Evolutionary conservation across 2,113 vertebrate genomes (phyloP).

Genomic region (Actenoides hombroni): DNA sequence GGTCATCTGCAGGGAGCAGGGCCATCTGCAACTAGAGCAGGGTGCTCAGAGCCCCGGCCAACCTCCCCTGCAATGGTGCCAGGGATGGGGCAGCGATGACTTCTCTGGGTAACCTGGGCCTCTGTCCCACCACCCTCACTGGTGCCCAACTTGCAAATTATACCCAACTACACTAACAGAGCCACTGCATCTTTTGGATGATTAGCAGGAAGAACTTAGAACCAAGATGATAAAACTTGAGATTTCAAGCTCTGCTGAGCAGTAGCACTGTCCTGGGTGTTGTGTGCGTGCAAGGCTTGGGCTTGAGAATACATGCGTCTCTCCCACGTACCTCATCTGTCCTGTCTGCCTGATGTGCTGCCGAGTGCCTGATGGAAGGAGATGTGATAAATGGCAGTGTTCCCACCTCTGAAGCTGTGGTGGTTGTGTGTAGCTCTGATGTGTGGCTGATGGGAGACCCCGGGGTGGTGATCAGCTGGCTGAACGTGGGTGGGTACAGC

Average conservation of each 20-base stretch:
- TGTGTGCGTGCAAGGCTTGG: background rate
- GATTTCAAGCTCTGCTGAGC: background rate
- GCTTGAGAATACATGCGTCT: background rate
- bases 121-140: background rate
- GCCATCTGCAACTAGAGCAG: background rate
- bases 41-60: background rate
- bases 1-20: background rate
- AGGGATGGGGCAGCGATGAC: background rate
- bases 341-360: background rate
- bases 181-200: background rate
- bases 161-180: background rate
- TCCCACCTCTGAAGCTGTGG: background rate
- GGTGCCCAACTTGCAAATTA: no score
- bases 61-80: background rate
- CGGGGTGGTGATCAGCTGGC: background rate
- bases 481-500: background rate
- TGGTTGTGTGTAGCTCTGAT: background rate
- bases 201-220: background rate
- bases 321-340: rapidly evolving
- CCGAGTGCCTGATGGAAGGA: rapidly evolving
- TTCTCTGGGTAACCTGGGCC: background rate
- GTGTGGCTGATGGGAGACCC: background rate
- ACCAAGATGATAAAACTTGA: background rate
- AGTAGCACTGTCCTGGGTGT: background rate
- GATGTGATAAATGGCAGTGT: rapidly evolving